Percentiles rank a stretch among this genome's conserved stretches.
These are phyloP conservation scores for Mormyrops boulengeri DNA, from an alignment of 2,797 vertebrate genomes.

Conservation along the genomic window DNA sequence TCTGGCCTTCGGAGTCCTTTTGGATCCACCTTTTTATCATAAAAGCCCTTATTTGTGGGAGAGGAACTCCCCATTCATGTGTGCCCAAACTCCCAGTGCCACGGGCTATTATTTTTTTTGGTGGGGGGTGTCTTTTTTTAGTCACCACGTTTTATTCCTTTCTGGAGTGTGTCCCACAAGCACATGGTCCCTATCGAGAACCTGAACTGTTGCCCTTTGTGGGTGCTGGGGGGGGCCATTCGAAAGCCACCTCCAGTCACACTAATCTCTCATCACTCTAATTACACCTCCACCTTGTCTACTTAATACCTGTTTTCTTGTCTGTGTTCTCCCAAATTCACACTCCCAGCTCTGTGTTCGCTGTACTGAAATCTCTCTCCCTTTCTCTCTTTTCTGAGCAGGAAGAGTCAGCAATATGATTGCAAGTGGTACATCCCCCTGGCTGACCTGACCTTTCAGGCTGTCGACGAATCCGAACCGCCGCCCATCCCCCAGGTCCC, in stretches of 20 bases:
- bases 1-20: not conserved
- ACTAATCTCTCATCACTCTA: not conserved
- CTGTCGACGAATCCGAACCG: conserved; percentile 77
- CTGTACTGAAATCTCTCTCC: not conserved
- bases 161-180: not conserved
- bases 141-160: not conserved
- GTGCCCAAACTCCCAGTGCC: not conserved
- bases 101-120: not conserved
- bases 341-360: not conserved
- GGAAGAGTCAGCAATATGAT: conserved; percentile 95
- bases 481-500: conserved; percentile 80
- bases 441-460: conserved; percentile 88
- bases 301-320: not conserved
- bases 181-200: not conserved
- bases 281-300: not conserved
- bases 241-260: not conserved
- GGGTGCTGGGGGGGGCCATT: not conserved
- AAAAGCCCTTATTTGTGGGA: not conserved
- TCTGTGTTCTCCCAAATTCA: not conserved
- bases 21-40: not conserved
- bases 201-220: not conserved
- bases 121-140: not conserved
- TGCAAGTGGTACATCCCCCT: conserved; percentile 97
- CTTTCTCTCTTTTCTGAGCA: conserved; percentile 39
- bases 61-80: not conserved